Base-by-base conservation (phyloP, 2,797 vertebrate genomes). In the Botia almorhae region DNA sequence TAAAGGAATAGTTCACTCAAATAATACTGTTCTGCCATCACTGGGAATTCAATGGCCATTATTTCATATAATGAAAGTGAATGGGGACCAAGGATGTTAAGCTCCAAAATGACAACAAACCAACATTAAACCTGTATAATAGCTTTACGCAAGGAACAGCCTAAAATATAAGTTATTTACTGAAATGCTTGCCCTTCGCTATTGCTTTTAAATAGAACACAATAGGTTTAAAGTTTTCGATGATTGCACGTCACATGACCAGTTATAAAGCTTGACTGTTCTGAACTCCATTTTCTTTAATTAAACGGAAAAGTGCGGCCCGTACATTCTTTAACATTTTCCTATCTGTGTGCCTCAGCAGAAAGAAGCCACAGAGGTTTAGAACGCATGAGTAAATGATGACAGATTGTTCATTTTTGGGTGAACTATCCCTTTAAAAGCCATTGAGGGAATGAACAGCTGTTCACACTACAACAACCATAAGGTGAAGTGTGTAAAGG, bases 401-500 rank as follows among this genome's bases (percentile, higher is more conserved):
- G 16, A 4, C 16, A n/a, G 51, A 53, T 14, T 51, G 3, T 17
- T 17, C 2, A 16, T 17, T 5, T 69, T 51, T 51, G 48, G 26
- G 17, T 11, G 0, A 26, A 26, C 3, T 46, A 51, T 50, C 13
- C 43, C 13, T 53, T 70, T 43, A 6, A 29, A 71, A 2, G 50
- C 16, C 50, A 14, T 14, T n/a, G 12, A 17, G 51, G n/a, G 55
- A 56, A 21, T 7, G 16, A 3, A 13, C 43, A 26, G 29, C 46
- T 69, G 43, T 58, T 80, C 19, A 61, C 53, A 48, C 46, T 39
- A 75, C n/a, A 61, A 60, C 21, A 39, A 53, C 36, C 58, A 48
- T 53, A 43, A 60, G 2, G 39, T 21, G n/a, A 12, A 13, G 48
- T 78, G 55, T 51, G 16, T 36, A 70, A 51, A 11, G 29, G 4